Conservation (phyloP, 2,888 invertebrate genomes). For the Leistus spinibarbis region DNA sequence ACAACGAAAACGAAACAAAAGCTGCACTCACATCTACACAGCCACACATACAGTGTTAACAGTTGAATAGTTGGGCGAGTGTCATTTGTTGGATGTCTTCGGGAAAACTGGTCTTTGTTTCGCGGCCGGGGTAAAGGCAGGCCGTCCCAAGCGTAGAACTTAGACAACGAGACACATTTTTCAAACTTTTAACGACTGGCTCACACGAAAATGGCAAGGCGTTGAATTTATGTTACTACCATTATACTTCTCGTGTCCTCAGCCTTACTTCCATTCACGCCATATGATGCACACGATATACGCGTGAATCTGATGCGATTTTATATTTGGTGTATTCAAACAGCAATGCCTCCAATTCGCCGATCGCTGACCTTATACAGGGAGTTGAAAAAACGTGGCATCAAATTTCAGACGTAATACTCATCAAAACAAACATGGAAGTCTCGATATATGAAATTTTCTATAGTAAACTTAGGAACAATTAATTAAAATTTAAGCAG, state of each 20-base stretch:
- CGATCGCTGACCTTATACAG: too few species aligned
- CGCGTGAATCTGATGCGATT: neutral
- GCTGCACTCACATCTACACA: constrained; percentile 13
- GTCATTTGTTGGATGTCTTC: constrained; percentile 37
- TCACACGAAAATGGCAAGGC: constrained; percentile 19
- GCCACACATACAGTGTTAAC: constrained; percentile 23
- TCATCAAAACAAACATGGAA: too few species aligned
- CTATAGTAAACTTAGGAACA: too few species aligned
- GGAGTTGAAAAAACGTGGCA: too few species aligned
- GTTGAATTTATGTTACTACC: constrained; percentile 7
- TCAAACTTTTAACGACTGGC: constrained; percentile 14
- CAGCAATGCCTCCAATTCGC: too few species aligned
- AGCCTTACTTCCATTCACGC: neutral
- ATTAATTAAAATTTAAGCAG: too few species aligned
- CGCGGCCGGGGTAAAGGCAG: neutral
- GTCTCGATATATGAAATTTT: too few species aligned
- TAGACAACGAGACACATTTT: constrained; percentile 18
- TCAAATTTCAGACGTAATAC: too few species aligned
- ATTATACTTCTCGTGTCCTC: neutral
- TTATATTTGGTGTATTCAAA: too few species aligned
- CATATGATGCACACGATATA: neutral
- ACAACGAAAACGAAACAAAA: constrained; percentile 39
- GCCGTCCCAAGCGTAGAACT: constrained; percentile 3
- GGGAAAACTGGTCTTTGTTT: constrained; percentile 23
- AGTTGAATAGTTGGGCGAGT: constrained; percentile 36